Evolutionary conservation across 2,797 vertebrate species (phyloP).

Genomic region (Chaetodon trifasciatus): DNA sequence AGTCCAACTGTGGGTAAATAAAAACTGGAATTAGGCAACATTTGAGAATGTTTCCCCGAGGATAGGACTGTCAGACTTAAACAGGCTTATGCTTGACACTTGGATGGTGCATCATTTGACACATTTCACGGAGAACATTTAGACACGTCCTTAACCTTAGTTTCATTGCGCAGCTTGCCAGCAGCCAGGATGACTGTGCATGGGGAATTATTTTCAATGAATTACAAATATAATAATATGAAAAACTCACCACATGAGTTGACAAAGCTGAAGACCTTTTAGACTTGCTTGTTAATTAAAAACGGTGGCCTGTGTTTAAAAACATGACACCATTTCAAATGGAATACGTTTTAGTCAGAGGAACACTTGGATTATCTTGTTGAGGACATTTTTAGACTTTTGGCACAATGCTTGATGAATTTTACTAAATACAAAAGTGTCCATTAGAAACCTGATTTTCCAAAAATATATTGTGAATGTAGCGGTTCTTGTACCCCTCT

Average conservation of each 20-base stretch:
- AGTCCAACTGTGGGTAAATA: constrained; percentile 60
- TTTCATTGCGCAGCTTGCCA: constrained; percentile 26
- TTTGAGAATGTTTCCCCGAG: constrained; percentile 40
- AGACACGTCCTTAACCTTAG: constrained; percentile 29
- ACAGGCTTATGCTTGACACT: constrained; percentile 40
- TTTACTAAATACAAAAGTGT: background rate
- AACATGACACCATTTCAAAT: background rate
- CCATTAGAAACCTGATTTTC: background rate
- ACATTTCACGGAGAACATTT: constrained; percentile 46
- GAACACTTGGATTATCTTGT: background rate
- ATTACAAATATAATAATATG: constrained; percentile 48
- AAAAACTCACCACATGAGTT: constrained; percentile 12
- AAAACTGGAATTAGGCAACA: constrained; percentile 60
- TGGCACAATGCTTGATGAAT: background rate
- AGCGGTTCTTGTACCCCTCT: too few species aligned
- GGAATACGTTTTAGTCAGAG: background rate
- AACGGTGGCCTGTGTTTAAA: background rate
- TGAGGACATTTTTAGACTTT: constrained; percentile 7
- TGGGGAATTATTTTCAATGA: constrained; percentile 41
- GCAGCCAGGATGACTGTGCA: constrained; percentile 11
- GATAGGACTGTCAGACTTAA: constrained; percentile 41
- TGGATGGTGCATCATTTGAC: constrained; percentile 36
- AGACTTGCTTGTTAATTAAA: constrained; percentile 13
- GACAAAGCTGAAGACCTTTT: constrained; percentile 8
- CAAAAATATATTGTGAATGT: background rate